A percentile compares a stretch with the other conserved stretches of the same genome.
These are phyloP conservation scores for Strix occidentalis DNA, from an alignment of 2,797 vertebrate species.

Conservation along the genomic window DNA sequence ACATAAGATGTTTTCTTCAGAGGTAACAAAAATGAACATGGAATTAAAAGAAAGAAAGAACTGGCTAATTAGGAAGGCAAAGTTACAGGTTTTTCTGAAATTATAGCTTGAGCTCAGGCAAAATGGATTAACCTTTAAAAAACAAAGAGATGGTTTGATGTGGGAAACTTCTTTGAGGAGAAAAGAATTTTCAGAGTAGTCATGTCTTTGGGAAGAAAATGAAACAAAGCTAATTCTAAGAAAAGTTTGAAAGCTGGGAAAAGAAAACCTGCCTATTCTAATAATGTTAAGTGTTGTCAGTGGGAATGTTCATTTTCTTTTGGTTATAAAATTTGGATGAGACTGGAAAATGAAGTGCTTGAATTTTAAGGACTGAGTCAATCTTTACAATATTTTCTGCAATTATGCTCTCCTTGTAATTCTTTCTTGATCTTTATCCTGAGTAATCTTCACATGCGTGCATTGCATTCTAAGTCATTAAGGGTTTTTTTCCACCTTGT, in stretches of 20 bases:
- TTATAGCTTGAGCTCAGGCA: neutral
- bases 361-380: neutral
- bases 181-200: neutral
- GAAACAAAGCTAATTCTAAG: slow-evolving; percentile 1
- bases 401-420: neutral
- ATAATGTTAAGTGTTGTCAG: neutral
- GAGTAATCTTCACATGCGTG: slow-evolving; percentile 3
- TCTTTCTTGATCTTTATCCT: slow-evolving; percentile 27
- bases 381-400: slow-evolving; percentile 10
- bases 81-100: neutral
- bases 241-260: neutral
- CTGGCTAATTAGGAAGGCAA: neutral
- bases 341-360: slow-evolving; percentile 6
- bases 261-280: neutral
- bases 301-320: neutral
- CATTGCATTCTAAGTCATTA: slow-evolving; percentile 33
- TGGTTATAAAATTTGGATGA: slow-evolving; percentile 1
- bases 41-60: neutral
- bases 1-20: neutral
- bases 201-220: neutral
- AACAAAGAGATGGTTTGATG: neutral
- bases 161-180: neutral
- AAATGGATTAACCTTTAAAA: neutral
- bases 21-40: neutral
- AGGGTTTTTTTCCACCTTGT: neutral